Base-by-base conservation (phyloP, 2,888 invertebrate genomes). In the Sinhomidia bicolor region DNA sequence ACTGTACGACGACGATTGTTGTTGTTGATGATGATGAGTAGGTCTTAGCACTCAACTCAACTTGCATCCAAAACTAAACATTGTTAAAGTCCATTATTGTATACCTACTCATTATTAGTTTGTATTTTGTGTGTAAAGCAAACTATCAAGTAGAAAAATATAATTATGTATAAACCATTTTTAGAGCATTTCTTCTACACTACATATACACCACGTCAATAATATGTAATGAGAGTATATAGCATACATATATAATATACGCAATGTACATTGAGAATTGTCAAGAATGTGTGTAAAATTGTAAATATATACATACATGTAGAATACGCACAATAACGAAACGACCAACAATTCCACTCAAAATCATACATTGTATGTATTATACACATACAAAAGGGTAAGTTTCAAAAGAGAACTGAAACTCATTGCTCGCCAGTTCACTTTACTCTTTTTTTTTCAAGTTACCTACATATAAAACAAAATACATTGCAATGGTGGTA, bases 301-400 rank as follows among this genome's bases (percentile, higher is more conserved):
- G 7, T 62, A 62, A 62, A 62, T 51, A 14, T 51, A 51, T n/a
- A 62, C 23, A 62, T 9, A 62, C 62, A 23, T 62, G 26, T n/a
- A 17, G 41, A 71, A 71, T 41, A 74, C 47, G 41, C 23, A 41
- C 41, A 47, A 47, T n/a, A n/a, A 68, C 14, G 29, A 12, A 32
- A 65, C n/a, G 10, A 41, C 68, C 2, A 32, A 29, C 68, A n/a
- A n/a, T n/a, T n/a, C n/a, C 68, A 68, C 20, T 23, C 60, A 65
- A 17, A 12, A n/a, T 26, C 81, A 62, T 65, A 9, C 62, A n/a
- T 17, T n/a, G n/a, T n/a, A n/a, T n/a, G n/a, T n/a, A n/a, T n/a
- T n/a, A n/a, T n/a, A n/a, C n/a, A 36, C 9, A 78, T 29, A 54
- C 54, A 32, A 51, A 78, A 78, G 78, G 36, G 78, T 74, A 74